Evolutionary conservation across 2,113 vertebrate species (phyloP), one percentile per base, ranked within the genome.

Genomic region (Channa argus): DNA sequence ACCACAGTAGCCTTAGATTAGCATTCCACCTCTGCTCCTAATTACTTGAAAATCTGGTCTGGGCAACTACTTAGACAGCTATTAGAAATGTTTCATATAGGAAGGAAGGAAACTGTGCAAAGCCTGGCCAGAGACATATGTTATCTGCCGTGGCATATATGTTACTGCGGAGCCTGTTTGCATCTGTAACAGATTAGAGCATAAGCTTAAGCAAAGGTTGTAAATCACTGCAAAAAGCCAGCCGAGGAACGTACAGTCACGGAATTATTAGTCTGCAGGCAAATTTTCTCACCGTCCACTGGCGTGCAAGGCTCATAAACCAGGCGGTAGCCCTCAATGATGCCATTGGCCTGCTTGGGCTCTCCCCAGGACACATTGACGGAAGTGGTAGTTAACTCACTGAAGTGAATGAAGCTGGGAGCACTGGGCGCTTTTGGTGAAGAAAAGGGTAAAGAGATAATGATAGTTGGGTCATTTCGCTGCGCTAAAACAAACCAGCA

Each of bases 291-390:
- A 99, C 98, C 98, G 13, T 99, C 97, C 56, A 99, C 96, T 0
- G 98, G 96, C 6, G 95, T 96, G 93, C 97, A 97, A 78, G 98
- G 98, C 85, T 99, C 97, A 0, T 99, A 98, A 80, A 98, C 94
- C 82, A 98, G 94, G 66, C 96, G 91, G 91, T 97, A 99, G 55
- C 98, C 97, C 74, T 97, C 97, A 0, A 99, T 95, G 90, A 99
- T 59, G 0, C 98, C 98, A 0, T 99, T 99, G 92, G 97, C 96
- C 86, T 95, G 96, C 2, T 87, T 91, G 0, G 98, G 98, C 0
- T 96, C 96, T 45, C 96, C 98, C 98, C 98, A 99, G 79, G 98
- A 98, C 92, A 99, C 96, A 3, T 99, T 99, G 89, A 99, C 97
- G 0, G 98, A 99, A 0, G 97, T 98, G n/a, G 98, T 98, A 92